Evolutionary conservation across 2,888 invertebrate species (phyloP).

Genomic region (Eudemis profundana): DNA sequence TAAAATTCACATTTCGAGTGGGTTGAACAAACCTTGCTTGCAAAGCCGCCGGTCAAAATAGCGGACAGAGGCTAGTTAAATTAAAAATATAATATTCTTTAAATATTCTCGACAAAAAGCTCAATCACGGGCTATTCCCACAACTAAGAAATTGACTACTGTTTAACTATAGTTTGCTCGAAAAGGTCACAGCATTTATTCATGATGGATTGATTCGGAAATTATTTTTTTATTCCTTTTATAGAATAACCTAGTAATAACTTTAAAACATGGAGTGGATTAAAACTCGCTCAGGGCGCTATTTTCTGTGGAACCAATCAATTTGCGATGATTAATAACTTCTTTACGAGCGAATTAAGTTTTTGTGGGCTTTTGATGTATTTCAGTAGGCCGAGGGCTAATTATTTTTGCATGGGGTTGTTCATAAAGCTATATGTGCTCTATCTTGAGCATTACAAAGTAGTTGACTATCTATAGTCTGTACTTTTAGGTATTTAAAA

Average conservation of each 20-base stretch:
- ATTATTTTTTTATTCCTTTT: slow-evolving; percentile 15
- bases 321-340: slow-evolving; percentile 36
- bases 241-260: slow-evolving; percentile 18
- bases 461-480: background rate
- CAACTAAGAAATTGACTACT: slow-evolving; percentile 44
- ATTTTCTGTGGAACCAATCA: slow-evolving; percentile 34
- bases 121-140: slow-evolving; percentile 36
- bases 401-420: slow-evolving; percentile 12
- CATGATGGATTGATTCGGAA: slow-evolving; percentile 44
- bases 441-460: too few species aligned
- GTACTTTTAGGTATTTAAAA: too few species aligned
- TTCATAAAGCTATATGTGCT: too few species aligned
- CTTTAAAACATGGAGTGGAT: slow-evolving; percentile 8
- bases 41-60: too few species aligned
- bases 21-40: too few species aligned
- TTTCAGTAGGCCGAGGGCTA: slow-evolving; percentile 11
- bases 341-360: slow-evolving; percentile 32
- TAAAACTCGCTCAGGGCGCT: background rate
- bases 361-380: slow-evolving; percentile 25
- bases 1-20: too few species aligned
- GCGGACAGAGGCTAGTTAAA: background rate
- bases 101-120: slow-evolving; percentile 35
- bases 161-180: slow-evolving; percentile 44
- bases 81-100: background rate
- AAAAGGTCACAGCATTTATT: slow-evolving; percentile 45